Evolutionary conservation across 2,888 invertebrate genomes (phyloP).

Genomic region (Catocala fraxini): DNA sequence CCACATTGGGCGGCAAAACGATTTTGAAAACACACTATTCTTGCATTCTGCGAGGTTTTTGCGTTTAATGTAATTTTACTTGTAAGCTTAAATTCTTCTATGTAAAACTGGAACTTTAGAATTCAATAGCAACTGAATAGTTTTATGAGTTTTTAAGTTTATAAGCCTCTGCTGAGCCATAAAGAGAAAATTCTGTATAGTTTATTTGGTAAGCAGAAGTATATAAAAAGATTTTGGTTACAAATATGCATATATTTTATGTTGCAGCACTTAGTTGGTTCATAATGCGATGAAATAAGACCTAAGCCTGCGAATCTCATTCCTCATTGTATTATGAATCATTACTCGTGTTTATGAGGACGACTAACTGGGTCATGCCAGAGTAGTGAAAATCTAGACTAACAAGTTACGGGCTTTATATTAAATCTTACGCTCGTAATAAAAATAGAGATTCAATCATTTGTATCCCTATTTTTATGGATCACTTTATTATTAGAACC

Average conservation of each 20-base stretch:
- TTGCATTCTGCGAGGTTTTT: conserved; percentile 16
- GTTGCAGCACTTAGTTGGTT: not conserved
- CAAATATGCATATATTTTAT: not conserved
- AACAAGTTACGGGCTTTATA: too few species aligned
- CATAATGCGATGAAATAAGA: not conserved
- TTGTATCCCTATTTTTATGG: too few species aligned
- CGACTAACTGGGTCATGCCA: not conserved
- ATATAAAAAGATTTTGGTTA: not conserved
- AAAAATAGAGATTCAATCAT: too few species aligned
- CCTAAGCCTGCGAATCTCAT: too few species aligned
- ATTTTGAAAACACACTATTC: conserved; percentile 28
- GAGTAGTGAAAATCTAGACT: too few species aligned
- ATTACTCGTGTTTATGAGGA: not conserved
- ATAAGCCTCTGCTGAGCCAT: too few species aligned
- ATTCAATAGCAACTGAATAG: too few species aligned
- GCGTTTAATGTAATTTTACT: not conserved
- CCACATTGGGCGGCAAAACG: conserved; percentile 19
- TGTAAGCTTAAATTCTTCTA: not conserved
- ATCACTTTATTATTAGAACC: too few species aligned
- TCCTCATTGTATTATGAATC: not conserved
- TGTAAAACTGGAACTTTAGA: not conserved
- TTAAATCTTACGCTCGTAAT: too few species aligned
- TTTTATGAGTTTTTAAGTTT: too few species aligned
- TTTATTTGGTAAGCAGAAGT: too few species aligned
- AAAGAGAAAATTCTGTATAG: too few species aligned